Evolutionary conservation across 2,888 invertebrate genomes (phyloP).

Genomic region (Thysanoteuthis rhombus): DNA sequence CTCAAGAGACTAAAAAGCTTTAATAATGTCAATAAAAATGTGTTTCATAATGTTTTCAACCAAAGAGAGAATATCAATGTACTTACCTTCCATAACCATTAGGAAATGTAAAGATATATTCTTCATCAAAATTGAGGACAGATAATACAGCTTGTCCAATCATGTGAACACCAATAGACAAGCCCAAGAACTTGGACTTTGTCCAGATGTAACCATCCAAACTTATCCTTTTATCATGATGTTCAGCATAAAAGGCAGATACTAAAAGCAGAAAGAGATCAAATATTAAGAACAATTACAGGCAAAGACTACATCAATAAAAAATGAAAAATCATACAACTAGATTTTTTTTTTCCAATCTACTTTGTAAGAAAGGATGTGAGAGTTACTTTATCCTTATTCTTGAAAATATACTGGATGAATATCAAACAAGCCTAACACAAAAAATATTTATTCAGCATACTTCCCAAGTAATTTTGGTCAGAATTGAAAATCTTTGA

Average conservation of each 20-base stretch:
- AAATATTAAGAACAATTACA: neutral
- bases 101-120: constrained; percentile 95
- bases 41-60: neutral
- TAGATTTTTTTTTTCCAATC: too few species aligned
- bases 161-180: constrained; percentile 90
- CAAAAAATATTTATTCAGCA: too few species aligned
- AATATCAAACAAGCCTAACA: too few species aligned
- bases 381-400: too few species aligned
- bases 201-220: constrained; percentile 98
- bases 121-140: constrained; percentile 88
- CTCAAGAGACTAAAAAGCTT: too few species aligned
- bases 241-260: constrained; percentile 99
- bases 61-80: neutral
- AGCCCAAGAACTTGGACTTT: constrained; percentile 97
- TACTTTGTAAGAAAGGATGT: too few species aligned
- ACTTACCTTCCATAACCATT: constrained; percentile 92
- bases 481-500: too few species aligned
- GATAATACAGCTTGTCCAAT: constrained; percentile 94
- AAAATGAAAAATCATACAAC: too few species aligned
- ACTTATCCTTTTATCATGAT: constrained; percentile 86
- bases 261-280: constrained; percentile 71
- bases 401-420: too few species aligned
- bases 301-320: neutral
- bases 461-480: too few species aligned
- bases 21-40: too few species aligned